Conservation (phyloP, 2,797 vertebrate genomes). For the Enteromius paludinosus region DNA sequence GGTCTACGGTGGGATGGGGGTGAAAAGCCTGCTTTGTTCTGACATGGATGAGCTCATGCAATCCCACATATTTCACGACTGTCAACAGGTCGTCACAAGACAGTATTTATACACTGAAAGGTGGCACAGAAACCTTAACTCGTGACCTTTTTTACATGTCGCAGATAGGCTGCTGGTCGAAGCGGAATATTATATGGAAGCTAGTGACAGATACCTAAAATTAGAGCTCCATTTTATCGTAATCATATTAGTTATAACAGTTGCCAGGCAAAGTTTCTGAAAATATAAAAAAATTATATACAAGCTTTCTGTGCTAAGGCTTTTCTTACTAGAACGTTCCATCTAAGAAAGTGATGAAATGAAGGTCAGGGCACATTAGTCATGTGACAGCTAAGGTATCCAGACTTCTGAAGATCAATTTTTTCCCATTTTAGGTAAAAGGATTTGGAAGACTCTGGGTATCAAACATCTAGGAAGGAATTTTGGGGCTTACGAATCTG, state of each 20-base stretch:
- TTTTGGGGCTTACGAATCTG: not conserved
- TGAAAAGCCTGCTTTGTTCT: conserved; percentile 19
- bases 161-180: conserved; percentile 25
- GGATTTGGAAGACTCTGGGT: not conserved
- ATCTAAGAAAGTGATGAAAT: not conserved
- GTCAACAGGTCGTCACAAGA: conserved; percentile 62
- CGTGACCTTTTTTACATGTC: conserved; percentile 37
- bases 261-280: not conserved
- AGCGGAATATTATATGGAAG: conserved; percentile 33
- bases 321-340: not conserved
- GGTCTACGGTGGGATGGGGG: not conserved
- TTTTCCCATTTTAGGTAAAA: conserved; percentile 64
- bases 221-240: not conserved
- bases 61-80: conserved; percentile 53
- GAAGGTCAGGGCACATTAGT: not conserved
- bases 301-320: not conserved
- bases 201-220: conserved; percentile 50
- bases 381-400: not conserved
- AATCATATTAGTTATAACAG: not conserved
- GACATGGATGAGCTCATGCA: conserved; percentile 56
- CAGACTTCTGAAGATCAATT: not conserved
- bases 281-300: not conserved
- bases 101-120: conserved; percentile 59
- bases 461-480: not conserved
- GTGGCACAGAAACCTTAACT: conserved; percentile 34